Evolutionary conservation across 2,113 vertebrate species (phyloP).

Genomic region (Dasypus novemcinctus): DNA sequence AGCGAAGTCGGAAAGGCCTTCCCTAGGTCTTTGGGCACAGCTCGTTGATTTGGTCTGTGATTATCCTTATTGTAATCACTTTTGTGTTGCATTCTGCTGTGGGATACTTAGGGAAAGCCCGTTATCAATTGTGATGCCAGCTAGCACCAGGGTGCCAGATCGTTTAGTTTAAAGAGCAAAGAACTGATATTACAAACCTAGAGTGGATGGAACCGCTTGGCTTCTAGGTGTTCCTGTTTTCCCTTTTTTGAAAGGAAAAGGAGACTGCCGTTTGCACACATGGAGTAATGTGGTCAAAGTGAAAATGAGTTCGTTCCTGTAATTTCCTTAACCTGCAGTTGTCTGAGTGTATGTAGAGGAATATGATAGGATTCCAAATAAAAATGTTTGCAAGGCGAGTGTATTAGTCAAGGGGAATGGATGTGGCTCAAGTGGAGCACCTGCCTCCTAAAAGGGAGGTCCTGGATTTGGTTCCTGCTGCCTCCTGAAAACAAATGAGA

Average conservation of each 20-base stretch:
- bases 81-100: constrained; percentile 32
- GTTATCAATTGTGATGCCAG: not conserved
- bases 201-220: not conserved
- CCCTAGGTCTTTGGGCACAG: not conserved
- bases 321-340: not conserved
- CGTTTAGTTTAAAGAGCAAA: constrained; percentile 25
- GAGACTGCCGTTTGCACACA: not conserved
- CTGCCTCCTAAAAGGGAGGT: no score
- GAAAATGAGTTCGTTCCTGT: constrained; percentile 14
- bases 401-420: not conserved
- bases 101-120: not conserved
- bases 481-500: no score
- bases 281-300: not conserved
- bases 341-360: not conserved
- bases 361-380: not conserved
- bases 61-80: not conserved
- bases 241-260: not conserved
- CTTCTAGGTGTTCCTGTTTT: not conserved
- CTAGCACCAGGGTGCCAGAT: not conserved
- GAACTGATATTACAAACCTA: not conserved
- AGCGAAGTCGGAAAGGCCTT: not conserved
- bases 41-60: not conserved
- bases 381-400: not conserved
- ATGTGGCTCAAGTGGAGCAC: no score
- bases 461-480: no score